Conservation (phyloP, 2,113 vertebrate genomes). For the Calypte anna region DNA sequence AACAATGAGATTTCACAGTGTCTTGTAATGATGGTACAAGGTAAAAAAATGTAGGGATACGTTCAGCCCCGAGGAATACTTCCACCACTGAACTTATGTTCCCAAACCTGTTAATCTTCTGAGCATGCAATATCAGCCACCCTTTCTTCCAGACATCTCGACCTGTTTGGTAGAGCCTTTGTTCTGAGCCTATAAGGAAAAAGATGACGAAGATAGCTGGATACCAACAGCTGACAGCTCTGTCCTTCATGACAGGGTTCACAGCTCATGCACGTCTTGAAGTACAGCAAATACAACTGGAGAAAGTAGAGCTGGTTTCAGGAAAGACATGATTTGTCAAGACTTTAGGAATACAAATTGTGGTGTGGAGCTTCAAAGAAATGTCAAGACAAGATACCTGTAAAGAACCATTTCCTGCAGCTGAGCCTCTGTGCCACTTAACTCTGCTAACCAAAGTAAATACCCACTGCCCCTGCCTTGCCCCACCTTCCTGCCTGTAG, state of each 20-base stretch:
- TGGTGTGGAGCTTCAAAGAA: background rate
- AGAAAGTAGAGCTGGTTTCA: background rate
- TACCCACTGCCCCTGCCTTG: background rate
- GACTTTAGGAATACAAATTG: background rate
- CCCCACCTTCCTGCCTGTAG: background rate
- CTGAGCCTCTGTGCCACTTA: background rate
- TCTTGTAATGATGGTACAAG: background rate
- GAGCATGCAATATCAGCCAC: background rate
- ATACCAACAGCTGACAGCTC: background rate
- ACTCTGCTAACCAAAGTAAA: background rate
- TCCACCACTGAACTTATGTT: background rate
- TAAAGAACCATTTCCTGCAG: background rate
- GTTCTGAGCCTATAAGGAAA: background rate
- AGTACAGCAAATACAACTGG: background rate
- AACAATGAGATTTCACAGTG: background rate
- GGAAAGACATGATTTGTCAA: background rate
- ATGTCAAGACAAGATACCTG: background rate
- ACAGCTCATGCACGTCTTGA: background rate
- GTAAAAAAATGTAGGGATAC: background rate
- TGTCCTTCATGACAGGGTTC: background rate
- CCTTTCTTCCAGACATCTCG: background rate
- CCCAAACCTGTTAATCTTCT: background rate
- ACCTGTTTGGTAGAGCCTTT: background rate
- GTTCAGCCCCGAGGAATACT: background rate
- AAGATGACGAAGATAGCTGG: background rate